Conservation (phyloP, 2,797 vertebrate genomes). For the Tolypeutes matacus region DNA sequence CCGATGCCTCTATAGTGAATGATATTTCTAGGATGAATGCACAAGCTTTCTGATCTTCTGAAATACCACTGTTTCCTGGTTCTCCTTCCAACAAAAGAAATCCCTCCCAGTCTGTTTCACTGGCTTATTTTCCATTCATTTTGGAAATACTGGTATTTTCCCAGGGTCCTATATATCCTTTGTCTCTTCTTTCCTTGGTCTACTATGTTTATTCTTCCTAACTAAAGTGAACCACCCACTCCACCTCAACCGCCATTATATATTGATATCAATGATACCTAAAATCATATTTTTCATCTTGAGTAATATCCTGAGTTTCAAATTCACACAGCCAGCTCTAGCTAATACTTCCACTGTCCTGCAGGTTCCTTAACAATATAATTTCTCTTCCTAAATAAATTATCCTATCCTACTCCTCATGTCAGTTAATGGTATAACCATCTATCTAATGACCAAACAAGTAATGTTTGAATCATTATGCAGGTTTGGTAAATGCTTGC, state of each 20-base stretch:
- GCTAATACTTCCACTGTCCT: slow-evolving; percentile 24
- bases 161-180: background rate
- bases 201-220: slow-evolving; percentile 18
- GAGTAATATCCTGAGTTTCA: slow-evolving; percentile 5
- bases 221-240: background rate
- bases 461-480: slow-evolving; percentile 26
- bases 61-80: background rate
- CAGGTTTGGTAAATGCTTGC: slow-evolving; percentile 42
- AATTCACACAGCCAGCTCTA: background rate
- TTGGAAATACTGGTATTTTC: background rate
- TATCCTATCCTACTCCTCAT: background rate
- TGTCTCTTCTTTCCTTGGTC: background rate
- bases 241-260: background rate
- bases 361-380: slow-evolving; percentile 1
- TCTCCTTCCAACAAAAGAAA: slow-evolving; percentile 7
- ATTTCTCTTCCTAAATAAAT: slow-evolving; percentile 55
- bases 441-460: slow-evolving; percentile 39
- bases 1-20: background rate
- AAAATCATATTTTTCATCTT: slow-evolving; percentile 47
- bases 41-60: background rate
- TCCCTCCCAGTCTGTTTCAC: background rate
- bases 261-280: slow-evolving; percentile 26
- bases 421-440: slow-evolving; percentile 42
- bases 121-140: background rate
- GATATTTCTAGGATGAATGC: background rate